Evolutionary conservation across 2,888 invertebrate species (phyloP).

Genomic region (Cotesia congregata): DNA sequence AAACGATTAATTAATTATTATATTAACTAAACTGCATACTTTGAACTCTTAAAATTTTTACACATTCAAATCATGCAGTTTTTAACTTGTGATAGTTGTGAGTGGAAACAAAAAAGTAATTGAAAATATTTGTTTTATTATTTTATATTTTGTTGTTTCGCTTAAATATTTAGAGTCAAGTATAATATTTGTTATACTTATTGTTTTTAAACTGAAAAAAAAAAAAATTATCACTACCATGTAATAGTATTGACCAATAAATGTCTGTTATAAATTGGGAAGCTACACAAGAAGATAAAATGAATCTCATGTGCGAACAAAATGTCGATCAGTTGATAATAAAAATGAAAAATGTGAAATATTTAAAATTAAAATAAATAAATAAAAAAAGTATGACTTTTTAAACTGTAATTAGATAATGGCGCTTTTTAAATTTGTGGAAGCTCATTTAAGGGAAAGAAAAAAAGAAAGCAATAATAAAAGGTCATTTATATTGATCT

Average conservation of each 20-base stretch:
- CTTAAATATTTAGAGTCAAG: conserved; percentile 25
- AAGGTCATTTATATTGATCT: conserved; percentile 54
- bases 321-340: conserved; percentile 23
- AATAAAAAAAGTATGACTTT: conserved; percentile 30
- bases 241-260: background rate
- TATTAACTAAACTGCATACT: background rate
- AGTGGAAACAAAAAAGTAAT: background rate
- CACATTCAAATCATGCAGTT: conserved; percentile 4
- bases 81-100: conserved; percentile 7
- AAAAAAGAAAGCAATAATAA: conserved; percentile 52
- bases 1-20: background rate
- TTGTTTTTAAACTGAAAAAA: background rate
- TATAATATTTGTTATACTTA: conserved; percentile 1
- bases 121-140: conserved; percentile 2
- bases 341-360: conserved; percentile 4
- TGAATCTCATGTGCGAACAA: conserved; percentile 18
- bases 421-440: conserved; percentile 33
- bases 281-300: conserved; percentile 9
- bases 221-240: conserved; percentile 15
- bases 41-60: conserved; percentile 5
- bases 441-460: conserved; percentile 43
- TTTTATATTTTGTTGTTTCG: conserved; percentile 31
- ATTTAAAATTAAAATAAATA: conserved; percentile 21
- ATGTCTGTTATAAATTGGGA: background rate
- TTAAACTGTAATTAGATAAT: conserved; percentile 35